phyloP scores from a whole-genome alignment of 2,113 vertebrate species.

The Fukomys damarensis region DNA sequence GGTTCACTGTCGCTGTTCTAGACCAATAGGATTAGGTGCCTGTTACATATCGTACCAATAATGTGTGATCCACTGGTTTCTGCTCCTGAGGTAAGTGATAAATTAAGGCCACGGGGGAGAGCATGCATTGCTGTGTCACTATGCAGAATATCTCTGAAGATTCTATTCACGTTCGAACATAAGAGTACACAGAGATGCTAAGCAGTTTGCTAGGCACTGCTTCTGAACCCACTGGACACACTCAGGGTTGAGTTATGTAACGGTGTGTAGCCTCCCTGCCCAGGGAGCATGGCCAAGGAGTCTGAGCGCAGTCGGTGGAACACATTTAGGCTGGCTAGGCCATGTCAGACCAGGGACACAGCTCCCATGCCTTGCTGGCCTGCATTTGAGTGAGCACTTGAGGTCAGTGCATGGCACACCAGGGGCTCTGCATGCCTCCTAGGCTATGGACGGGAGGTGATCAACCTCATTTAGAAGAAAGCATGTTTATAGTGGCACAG shows the following conservation, averaged over 20 bases:
- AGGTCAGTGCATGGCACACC: background rate
- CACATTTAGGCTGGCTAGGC: background rate
- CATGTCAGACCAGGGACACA: background rate
- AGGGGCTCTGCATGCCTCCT: background rate
- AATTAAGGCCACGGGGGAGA: background rate
- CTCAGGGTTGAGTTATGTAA: background rate
- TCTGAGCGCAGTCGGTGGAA: background rate
- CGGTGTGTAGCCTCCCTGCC: background rate
- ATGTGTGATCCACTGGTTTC: background rate
- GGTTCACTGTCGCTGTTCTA: background rate
- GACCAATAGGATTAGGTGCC: background rate
- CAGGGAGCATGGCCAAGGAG: background rate
- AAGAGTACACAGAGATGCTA: background rate
- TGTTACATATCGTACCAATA: background rate
- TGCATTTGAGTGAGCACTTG: background rate
- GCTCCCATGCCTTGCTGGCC: background rate
- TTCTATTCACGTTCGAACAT: background rate
- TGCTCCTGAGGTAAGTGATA: background rate
- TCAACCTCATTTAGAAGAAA: background rate
- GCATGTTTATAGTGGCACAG: background rate
- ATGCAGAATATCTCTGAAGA: background rate
- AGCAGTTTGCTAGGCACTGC: background rate
- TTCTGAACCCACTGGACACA: background rate
- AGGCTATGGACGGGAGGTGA: background rate
- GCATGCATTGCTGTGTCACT: background rate